A percentile compares a stretch with the other conserved stretches of the same genome.
Conservation (phyloP, 2,888 invertebrate genomes). For the Camponotus fellah region DNA sequence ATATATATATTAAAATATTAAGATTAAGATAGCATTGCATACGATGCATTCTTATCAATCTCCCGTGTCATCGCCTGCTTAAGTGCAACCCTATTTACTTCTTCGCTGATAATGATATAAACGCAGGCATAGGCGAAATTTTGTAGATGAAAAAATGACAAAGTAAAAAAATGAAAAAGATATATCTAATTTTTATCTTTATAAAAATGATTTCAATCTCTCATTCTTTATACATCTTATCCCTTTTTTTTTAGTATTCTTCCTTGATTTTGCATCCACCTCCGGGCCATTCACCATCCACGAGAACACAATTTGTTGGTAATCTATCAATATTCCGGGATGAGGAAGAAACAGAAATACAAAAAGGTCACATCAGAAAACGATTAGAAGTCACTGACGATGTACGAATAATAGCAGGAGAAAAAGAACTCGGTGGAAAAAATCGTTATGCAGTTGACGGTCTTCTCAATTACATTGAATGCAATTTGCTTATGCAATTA, state of each 20-base stretch:
- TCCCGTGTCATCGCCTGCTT: conserved; percentile 58
- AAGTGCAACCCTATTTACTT: conserved; percentile 64
- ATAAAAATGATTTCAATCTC: background rate
- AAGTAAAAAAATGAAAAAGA: conserved; percentile 4
- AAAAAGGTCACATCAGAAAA: background rate
- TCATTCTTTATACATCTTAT: background rate
- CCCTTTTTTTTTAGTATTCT: conserved; percentile 44
- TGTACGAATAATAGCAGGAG: conserved; percentile 66
- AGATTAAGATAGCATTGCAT: background rate
- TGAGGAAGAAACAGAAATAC: background rate
- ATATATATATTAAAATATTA: background rate
- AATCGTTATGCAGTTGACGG: conserved; percentile 85
- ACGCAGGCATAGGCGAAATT: conserved; percentile 33
- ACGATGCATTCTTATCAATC: background rate
- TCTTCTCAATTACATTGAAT: conserved; percentile 83
- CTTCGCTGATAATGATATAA: background rate
- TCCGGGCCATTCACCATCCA: conserved; percentile 57
- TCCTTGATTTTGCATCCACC: conserved; percentile 20
- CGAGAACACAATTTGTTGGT: conserved; percentile 1
- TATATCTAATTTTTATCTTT: background rate
- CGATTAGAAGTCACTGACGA: conserved; percentile 37
- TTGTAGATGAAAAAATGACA: background rate
- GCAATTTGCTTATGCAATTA: conserved; percentile 80
- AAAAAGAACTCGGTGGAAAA: conserved; percentile 83
- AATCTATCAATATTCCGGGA: conserved; percentile 49